Evolutionary conservation across 2,888 invertebrate genomes (phyloP).

Genomic region (Galeopsomyia nigrocyanea): DNA sequence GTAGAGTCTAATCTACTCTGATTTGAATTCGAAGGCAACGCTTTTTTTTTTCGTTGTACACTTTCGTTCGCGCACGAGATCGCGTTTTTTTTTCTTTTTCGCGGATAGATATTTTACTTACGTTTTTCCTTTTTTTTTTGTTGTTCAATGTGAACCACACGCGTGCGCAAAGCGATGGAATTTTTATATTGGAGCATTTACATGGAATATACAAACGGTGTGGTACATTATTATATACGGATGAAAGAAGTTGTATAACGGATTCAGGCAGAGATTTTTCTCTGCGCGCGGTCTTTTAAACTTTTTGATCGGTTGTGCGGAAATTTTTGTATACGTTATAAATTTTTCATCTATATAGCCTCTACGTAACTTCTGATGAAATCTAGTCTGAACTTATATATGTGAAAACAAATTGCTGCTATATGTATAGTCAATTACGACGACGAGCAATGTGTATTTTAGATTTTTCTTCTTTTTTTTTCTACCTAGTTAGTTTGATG

Average conservation of each 20-base stretch:
- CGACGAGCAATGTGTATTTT: constrained; percentile 21
- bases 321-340: constrained; percentile 11
- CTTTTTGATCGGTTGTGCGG: background rate
- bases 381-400: constrained; percentile 28
- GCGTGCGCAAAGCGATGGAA: too few species aligned
- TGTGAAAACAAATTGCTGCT: constrained; percentile 25
- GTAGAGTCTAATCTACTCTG: constrained; percentile 5
- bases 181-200: constrained; percentile 35
- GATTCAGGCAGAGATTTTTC: too few species aligned
- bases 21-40: constrained; percentile 4
- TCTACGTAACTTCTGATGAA: constrained; percentile 19
- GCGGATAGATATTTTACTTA: background rate
- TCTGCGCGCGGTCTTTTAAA: too few species aligned
- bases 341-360: constrained; percentile 22
- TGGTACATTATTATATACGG: too few species aligned
- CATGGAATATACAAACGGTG: background rate
- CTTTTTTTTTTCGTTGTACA: background rate
- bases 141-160: too few species aligned
- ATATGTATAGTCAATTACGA: too few species aligned
- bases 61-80: too few species aligned
- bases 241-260: too few species aligned
- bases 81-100: too few species aligned
- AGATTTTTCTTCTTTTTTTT: constrained; percentile 24
- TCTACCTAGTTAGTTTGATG: background rate
- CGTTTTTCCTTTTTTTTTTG: background rate